Percentiles rank a stretch among this genome's conserved stretches.
Conservation (phyloP, 2,113 vertebrate genomes). For the Climacteris rufus region DNA sequence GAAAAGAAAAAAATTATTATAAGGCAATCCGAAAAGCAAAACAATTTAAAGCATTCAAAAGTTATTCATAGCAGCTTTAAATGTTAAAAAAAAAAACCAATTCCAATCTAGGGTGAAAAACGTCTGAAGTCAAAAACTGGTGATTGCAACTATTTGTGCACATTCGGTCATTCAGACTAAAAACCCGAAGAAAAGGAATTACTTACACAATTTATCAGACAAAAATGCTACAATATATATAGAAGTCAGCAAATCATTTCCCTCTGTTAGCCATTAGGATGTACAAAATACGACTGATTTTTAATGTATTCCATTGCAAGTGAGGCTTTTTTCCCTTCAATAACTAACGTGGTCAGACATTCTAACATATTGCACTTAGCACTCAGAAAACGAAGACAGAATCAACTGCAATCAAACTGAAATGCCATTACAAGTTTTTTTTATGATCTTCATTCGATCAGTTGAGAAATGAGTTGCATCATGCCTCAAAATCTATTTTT, state of each 20-base stretch:
- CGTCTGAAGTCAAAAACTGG: neutral
- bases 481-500: neutral
- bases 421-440: neutral
- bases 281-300: neutral
- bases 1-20: neutral
- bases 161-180: neutral
- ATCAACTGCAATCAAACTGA: slow-evolving; percentile 19
- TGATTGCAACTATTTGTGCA: slow-evolving; percentile 20
- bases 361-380: neutral
- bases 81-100: neutral
- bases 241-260: slow-evolving; percentile 15
- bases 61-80: neutral
- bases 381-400: neutral
- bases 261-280: neutral
- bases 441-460: neutral
- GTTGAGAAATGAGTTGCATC: neutral
- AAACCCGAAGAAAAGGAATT: neutral
- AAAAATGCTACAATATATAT: neutral
- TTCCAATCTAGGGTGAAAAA: neutral
- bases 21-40: neutral
- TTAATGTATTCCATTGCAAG: neutral
- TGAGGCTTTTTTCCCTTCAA: neutral
- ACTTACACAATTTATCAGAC: neutral
- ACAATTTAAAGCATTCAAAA: neutral
- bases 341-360: neutral